These are phyloP conservation scores for Oreohelix idahoensis DNA, from an alignment of 1,140 invertebrate species.

Conservation along the genomic window DNA sequence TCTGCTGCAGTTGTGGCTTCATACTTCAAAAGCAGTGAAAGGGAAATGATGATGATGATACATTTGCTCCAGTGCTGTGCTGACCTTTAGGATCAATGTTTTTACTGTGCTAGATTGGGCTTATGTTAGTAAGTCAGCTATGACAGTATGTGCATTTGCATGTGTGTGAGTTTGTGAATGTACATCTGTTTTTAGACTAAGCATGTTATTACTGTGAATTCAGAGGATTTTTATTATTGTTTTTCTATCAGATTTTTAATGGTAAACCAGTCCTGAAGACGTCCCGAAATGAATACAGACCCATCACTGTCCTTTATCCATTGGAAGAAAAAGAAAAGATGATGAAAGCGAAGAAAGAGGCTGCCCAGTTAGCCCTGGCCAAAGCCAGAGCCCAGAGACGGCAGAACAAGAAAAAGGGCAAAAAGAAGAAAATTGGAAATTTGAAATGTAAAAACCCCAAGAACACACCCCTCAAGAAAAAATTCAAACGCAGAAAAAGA, in stretches of 20 bases:
- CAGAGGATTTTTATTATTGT: too few species aligned
- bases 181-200: too few species aligned
- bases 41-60: too few species aligned
- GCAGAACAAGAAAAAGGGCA: conserved; percentile 20
- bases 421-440: background rate
- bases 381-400: conserved; percentile 31
- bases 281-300: background rate
- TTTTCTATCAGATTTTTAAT: conserved; percentile 24
- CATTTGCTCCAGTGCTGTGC: too few species aligned
- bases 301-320: background rate
- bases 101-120: too few species aligned
- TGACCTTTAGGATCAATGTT: too few species aligned
- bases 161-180: too few species aligned
- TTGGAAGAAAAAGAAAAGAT: conserved; percentile 32
- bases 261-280: conserved; percentile 33
- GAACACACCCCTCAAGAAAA: background rate
- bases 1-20: too few species aligned
- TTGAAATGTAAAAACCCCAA: background rate
- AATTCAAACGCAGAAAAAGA: background rate
- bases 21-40: too few species aligned
- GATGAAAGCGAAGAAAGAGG: conserved; percentile 33
- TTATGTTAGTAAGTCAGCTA: too few species aligned
- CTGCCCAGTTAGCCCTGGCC: conserved; percentile 32
- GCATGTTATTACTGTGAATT: too few species aligned
- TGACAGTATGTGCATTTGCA: too few species aligned